Evolutionary conservation across 2,113 vertebrate species (phyloP).

Genomic region (Entelurus aequoreus): DNA sequence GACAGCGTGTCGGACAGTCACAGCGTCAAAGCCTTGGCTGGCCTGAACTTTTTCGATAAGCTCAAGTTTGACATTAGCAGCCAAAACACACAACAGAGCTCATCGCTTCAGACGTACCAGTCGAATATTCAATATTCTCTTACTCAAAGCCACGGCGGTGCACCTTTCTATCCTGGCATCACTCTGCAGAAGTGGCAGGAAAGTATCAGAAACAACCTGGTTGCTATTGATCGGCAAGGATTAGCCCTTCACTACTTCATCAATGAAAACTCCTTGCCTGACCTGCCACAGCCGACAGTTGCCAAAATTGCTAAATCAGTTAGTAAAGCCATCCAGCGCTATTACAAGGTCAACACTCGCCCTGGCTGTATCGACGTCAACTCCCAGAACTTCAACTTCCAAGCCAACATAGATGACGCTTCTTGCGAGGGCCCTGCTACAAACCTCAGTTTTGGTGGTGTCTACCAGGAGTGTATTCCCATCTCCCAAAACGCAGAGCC

Average conservation of each 20-base stretch:
- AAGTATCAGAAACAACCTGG: slow-evolving; percentile 79
- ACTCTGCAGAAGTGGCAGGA: slow-evolving; percentile 87
- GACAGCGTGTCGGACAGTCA: slow-evolving; percentile 48
- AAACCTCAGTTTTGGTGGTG: slow-evolving; percentile 86
- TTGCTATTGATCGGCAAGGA: slow-evolving; percentile 83
- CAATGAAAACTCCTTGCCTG: slow-evolving; percentile 67
- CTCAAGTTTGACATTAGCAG: slow-evolving; percentile 56
- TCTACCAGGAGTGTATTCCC: slow-evolving; percentile 75
- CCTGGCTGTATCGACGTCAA: slow-evolving; percentile 76
- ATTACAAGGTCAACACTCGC: slow-evolving; percentile 81
- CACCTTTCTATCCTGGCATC: slow-evolving; percentile 86
- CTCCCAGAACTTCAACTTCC: slow-evolving; percentile 85
- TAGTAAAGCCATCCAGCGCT: slow-evolving; percentile 70
- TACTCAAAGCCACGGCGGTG: slow-evolving; percentile 75
- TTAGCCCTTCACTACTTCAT: slow-evolving; percentile 80
- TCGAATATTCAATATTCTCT: slow-evolving; percentile 79
- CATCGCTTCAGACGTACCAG: slow-evolving; percentile 67
- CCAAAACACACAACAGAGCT: slow-evolving; percentile 8
- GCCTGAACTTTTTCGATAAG: slow-evolving; percentile 70
- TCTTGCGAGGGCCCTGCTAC: slow-evolving; percentile 74
- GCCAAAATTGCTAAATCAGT: slow-evolving; percentile 68
- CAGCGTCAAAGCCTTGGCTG: slow-evolving; percentile 61
- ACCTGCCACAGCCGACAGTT: slow-evolving; percentile 76
- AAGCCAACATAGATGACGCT: slow-evolving; percentile 81
- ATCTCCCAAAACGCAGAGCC: slow-evolving; percentile 36